phyloP scores from a whole-genome alignment of 1,140 invertebrate genomes.

The Melitaea cinxia region DNA sequence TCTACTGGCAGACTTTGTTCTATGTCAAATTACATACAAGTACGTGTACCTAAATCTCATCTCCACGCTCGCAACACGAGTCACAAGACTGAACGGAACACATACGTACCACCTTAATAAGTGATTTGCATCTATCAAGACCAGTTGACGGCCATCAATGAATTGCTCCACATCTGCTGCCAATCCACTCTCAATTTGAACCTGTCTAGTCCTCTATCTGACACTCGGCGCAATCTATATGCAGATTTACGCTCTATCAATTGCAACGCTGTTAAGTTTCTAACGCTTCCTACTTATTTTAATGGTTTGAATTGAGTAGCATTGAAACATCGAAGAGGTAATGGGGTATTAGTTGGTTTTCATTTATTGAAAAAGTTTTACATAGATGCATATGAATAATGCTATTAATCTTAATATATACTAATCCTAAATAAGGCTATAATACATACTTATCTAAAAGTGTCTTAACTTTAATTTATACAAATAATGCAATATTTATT shows the following conservation, averaged over 20 bases:
- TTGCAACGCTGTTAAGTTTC: constrained; percentile 25
- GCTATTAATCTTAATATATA: too few species aligned
- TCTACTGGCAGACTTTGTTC: too few species aligned
- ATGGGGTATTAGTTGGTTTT: too few species aligned
- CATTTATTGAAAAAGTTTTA: too few species aligned
- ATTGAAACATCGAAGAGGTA: not conserved
- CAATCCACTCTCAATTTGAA: constrained; percentile 35
- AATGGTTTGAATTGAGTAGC: constrained; percentile 3
- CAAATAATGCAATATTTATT: too few species aligned
- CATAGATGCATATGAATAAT: not conserved
- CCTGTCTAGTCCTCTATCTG: constrained; percentile 6
- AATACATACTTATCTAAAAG: too few species aligned
- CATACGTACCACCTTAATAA: constrained; percentile 18
- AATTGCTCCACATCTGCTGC: constrained; percentile 28
- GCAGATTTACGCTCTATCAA: constrained; percentile 27
- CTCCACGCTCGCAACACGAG: not conserved
- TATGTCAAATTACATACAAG: too few species aligned
- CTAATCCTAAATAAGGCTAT: too few species aligned
- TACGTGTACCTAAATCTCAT: not conserved
- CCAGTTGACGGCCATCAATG: constrained; percentile 20
- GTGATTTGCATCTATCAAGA: constrained; percentile 30
- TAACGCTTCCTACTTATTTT: constrained; percentile 19
- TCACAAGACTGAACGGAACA: not conserved
- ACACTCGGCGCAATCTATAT: constrained; percentile 26
- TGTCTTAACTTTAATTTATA: too few species aligned